These are phyloP conservation scores for Synergus laeviventris DNA, from an alignment of 2,888 invertebrate genomes.

Conservation along the genomic window DNA sequence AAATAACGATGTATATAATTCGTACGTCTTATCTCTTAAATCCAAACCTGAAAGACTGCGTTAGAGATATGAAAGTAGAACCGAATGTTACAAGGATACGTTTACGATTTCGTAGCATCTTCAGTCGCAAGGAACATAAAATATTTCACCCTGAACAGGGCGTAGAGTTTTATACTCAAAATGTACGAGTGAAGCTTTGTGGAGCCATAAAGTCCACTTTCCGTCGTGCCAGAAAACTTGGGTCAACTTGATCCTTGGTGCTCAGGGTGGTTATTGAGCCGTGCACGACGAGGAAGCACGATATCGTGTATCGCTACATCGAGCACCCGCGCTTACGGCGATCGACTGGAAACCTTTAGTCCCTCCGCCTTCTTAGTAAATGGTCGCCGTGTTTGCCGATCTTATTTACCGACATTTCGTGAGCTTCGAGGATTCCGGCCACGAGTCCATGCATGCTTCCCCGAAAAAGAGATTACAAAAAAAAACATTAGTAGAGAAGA, in stretches of 20 bases:
- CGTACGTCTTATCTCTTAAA: no score
- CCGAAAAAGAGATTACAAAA: not conserved
- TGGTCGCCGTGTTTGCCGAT: constrained; percentile 64
- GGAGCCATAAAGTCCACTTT: not conserved
- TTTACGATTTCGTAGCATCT: not conserved
- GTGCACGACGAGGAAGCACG: constrained; percentile 58
- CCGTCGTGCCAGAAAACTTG: constrained; percentile 7
- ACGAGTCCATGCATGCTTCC: not conserved
- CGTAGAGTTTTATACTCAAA: not conserved
- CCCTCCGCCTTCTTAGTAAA: constrained; percentile 58
- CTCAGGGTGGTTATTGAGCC: constrained; percentile 1
- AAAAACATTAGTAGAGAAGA: not conserved
- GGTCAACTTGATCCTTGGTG: constrained; percentile 7
- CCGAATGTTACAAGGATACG: no score
- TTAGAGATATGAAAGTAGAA: no score
- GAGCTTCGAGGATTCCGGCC: not conserved
- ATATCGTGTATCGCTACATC: constrained; percentile 69
- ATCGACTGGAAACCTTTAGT: constrained; percentile 70
- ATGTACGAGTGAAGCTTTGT: not conserved
- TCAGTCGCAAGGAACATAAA: not conserved
- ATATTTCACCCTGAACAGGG: not conserved
- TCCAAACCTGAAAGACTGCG: no score
- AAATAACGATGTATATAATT: no score
- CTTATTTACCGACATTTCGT: constrained; percentile 60
- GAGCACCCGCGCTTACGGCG: constrained; percentile 66